Evolutionary conservation across 1,140 invertebrate genomes (phyloP).

Genomic region (Drosophila punjabiensis): DNA sequence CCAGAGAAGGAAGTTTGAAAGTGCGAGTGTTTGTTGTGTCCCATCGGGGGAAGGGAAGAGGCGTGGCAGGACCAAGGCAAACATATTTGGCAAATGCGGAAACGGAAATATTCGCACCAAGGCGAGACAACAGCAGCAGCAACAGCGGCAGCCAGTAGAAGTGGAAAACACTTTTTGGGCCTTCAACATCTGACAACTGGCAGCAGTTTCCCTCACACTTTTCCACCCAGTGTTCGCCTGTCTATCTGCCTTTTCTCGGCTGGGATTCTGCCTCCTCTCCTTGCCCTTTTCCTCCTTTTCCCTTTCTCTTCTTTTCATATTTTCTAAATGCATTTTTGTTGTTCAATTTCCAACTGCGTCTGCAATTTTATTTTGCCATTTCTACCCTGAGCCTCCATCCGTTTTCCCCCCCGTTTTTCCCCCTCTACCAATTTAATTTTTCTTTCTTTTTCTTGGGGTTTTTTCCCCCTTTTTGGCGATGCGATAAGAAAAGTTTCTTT

Average conservation of each 20-base stretch:
- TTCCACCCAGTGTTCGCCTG: constrained; percentile 58
- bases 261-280: constrained; percentile 19
- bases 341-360: constrained; percentile 80
- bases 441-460: constrained; percentile 27
- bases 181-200: constrained; percentile 70
- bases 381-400: constrained; percentile 13
- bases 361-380: constrained; percentile 75
- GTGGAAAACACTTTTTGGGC: constrained; percentile 58
- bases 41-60: neutral
- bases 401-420: neutral
- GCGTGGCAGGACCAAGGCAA: constrained; percentile 60
- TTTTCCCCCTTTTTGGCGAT: constrained; percentile 42
- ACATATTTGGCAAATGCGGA: constrained; percentile 81
- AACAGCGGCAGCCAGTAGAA: constrained; percentile 29
- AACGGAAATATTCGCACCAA: constrained; percentile 82
- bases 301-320: constrained; percentile 58
- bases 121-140: constrained; percentile 63
- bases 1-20: constrained; percentile 66
- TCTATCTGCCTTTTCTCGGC: constrained; percentile 49
- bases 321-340: constrained; percentile 83
- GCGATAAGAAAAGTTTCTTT: constrained; percentile 68
- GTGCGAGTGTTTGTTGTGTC: constrained; percentile 76
- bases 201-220: constrained; percentile 23
- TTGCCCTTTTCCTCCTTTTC: neutral
- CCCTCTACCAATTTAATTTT: constrained; percentile 31